Evolutionary conservation across 2,797 vertebrate species (phyloP).

Genomic region (Urophycis tenuis): DNA sequence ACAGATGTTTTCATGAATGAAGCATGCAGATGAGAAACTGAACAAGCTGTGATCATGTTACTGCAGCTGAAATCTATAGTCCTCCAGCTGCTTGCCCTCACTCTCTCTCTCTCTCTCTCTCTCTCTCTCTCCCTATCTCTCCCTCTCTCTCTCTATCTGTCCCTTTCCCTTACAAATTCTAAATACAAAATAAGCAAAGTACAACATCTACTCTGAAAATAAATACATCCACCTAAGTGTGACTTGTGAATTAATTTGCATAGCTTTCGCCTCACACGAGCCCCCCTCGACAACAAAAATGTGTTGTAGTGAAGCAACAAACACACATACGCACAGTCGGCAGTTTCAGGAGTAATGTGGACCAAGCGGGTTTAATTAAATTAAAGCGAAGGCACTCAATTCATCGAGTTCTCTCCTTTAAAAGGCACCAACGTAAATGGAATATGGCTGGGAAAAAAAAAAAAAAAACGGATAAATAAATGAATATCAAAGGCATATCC

Average conservation of each 20-base stretch:
- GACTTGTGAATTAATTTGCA: not conserved
- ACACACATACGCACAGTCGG: not conserved
- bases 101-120: constrained; percentile 34
- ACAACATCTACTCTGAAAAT: too few species aligned
- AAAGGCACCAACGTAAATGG: not conserved
- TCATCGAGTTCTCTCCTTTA: not conserved
- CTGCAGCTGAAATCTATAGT: not conserved
- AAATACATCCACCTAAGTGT: not conserved
- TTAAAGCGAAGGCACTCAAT: not conserved
- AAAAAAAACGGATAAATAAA: not conserved
- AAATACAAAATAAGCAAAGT: not conserved
- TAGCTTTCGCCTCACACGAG: not conserved
- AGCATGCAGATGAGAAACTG: not conserved
- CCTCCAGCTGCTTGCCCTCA: constrained; percentile 15
- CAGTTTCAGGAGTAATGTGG: not conserved
- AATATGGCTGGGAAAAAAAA: not conserved
- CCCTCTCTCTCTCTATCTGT: constrained; percentile 34
- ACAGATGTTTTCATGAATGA: constrained; percentile 29
- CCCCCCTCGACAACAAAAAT: not conserved
- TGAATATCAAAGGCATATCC: not conserved
- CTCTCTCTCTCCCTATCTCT: constrained; percentile 40
- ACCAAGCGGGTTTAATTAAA: not conserved
- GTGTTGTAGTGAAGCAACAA: not conserved
- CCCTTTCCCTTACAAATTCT: constrained; percentile 14
- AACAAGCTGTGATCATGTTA: constrained; percentile 1